These are phyloP conservation scores for Bungarus multicinctus DNA, from an alignment of 2,113 vertebrate species.

Conservation along the genomic window DNA sequence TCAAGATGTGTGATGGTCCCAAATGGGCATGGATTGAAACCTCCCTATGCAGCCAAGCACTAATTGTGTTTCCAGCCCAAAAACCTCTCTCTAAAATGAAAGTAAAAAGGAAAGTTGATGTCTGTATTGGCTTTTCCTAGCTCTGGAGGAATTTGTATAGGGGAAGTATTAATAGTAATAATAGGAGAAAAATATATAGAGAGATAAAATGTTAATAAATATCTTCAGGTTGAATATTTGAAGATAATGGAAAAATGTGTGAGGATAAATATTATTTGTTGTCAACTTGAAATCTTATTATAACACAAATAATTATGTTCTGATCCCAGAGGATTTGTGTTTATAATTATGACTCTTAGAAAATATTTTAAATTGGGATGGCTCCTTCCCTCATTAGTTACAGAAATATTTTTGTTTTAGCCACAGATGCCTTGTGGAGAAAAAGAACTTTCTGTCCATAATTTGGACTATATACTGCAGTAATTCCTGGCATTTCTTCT, in stretches of 20 bases:
- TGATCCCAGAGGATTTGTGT: constrained; percentile 52
- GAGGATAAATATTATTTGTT: constrained; percentile 48
- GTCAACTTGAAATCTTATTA: constrained; percentile 56
- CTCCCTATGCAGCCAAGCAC: neutral
- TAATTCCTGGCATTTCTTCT: constrained; percentile 18
- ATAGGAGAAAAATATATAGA: neutral
- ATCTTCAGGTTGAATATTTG: neutral
- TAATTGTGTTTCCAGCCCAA: neutral
- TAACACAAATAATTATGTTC: constrained; percentile 42
- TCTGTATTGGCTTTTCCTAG: neutral
- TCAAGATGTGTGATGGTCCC: neutral
- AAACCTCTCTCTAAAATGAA: neutral
- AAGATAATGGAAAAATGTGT: neutral
- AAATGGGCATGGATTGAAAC: neutral
- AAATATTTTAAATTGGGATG: constrained; percentile 20
- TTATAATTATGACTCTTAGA: constrained; percentile 40
- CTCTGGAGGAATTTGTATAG: neutral
- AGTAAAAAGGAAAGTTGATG: neutral
- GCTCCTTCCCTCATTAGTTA: constrained; percentile 32
- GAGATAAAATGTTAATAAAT: neutral
- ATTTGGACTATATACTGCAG: constrained; percentile 26
- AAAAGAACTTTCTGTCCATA: constrained; percentile 1
- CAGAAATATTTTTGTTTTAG: constrained; percentile 32
- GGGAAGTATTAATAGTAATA: neutral
- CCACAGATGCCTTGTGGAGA: constrained; percentile 1